phyloP scores from a whole-genome alignment of 2,888 invertebrate genomes.

The Onthophagus sagittarius region DNA sequence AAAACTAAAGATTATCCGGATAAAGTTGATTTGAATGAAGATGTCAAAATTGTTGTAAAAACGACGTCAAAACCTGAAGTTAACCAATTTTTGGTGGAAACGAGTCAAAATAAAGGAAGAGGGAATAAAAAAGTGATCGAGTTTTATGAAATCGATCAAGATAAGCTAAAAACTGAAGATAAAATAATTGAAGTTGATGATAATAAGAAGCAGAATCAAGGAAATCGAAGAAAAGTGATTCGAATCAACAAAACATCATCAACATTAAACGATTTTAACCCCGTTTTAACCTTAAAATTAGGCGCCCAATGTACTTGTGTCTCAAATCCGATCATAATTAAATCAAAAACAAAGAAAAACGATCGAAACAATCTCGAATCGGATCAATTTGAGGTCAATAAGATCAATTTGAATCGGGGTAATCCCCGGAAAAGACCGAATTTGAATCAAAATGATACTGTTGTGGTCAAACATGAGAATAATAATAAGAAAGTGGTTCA shows the following conservation, averaged over 20 bases:
- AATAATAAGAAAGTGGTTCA: not conserved
- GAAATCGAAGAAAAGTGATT: not conserved
- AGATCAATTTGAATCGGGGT: slow-evolving; percentile 26
- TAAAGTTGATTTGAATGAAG: not conserved
- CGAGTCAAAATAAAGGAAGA: not conserved
- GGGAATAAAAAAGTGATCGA: not conserved
- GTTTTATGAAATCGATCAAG: not conserved
- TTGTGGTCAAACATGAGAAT: too few relatives aligned
- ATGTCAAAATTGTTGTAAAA: not conserved
- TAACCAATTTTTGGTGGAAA: not conserved
- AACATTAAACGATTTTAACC: slow-evolving; percentile 65
- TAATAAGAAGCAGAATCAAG: not conserved
- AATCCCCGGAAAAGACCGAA: slow-evolving; percentile 13
- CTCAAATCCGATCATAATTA: slow-evolving; percentile 54
- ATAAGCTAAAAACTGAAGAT: not conserved
- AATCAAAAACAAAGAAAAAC: slow-evolving; percentile 38
- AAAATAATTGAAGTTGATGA: not conserved
- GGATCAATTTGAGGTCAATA: slow-evolving; percentile 30
- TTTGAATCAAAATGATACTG: slow-evolving; percentile 2
- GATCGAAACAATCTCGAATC: slow-evolving; percentile 22
- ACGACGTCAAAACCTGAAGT: too few relatives aligned
- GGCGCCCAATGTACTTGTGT: slow-evolving; percentile 72
- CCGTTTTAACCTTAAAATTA: slow-evolving; percentile 64
- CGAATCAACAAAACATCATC: not conserved
- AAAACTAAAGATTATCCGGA: not conserved